phyloP scores from a whole-genome alignment of 2,797 vertebrate genomes.

The Lutjanus argentimaculatus region DNA sequence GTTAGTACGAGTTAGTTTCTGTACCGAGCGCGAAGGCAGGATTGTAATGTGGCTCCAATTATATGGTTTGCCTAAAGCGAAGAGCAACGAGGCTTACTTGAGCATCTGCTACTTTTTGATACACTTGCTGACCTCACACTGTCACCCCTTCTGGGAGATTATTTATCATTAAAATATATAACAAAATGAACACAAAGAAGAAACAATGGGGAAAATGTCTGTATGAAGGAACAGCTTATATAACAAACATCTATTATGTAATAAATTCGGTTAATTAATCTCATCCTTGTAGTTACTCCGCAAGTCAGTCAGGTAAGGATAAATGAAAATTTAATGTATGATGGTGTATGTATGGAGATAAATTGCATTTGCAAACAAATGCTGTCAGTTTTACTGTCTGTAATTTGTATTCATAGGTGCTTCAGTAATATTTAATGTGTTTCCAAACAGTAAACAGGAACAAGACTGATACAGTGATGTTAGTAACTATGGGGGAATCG shows the following conservation, averaged over 20 bases:
- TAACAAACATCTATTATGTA: background rate
- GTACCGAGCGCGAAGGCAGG: conserved; percentile 53
- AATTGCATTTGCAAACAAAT: background rate
- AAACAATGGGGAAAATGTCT: background rate
- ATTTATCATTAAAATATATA: conserved; percentile 66
- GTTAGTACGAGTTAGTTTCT: conserved; percentile 16
- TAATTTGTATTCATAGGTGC: background rate
- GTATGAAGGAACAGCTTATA: conserved; percentile 6
- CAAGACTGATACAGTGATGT: background rate
- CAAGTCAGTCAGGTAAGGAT: background rate
- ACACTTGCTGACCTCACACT: conserved; percentile 67
- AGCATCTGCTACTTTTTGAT: conserved; percentile 77
- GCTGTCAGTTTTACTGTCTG: background rate
- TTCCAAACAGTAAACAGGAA: background rate
- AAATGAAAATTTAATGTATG: background rate
- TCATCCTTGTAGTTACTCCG: background rate
- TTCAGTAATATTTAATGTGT: conserved; percentile 9
- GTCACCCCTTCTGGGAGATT: conserved; percentile 54
- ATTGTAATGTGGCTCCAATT: conserved; percentile 74
- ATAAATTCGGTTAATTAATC: background rate
- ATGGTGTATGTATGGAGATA: background rate
- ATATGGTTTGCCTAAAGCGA: conserved; percentile 73
- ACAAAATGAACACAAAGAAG: conserved; percentile 11
- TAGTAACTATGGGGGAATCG: too few species aligned
- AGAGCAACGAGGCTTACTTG: conserved; percentile 68